These are phyloP conservation scores for Choloepus hoffmanni DNA, from an alignment of 2,113 vertebrate species.

Conservation along the genomic window DNA sequence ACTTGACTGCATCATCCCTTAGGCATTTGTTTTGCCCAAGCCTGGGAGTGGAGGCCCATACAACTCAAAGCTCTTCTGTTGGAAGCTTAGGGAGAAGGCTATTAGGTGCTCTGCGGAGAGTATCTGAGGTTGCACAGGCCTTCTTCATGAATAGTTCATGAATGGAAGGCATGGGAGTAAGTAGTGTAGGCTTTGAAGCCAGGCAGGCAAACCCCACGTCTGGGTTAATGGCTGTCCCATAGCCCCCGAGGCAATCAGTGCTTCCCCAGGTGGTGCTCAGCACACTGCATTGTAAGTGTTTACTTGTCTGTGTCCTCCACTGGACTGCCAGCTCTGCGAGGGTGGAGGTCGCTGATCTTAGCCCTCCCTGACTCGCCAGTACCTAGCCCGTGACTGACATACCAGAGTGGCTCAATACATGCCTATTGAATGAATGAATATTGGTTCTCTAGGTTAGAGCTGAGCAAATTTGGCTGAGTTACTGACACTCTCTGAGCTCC, in stretches of 20 bases:
- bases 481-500: background rate
- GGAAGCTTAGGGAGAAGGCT: background rate
- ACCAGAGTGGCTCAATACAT: no score
- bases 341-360: no score
- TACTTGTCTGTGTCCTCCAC: background rate
- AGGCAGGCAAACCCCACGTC: no score
- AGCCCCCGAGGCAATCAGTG: background rate
- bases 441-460: background rate
- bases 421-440: background rate
- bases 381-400: background rate
- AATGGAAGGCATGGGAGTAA: background rate
- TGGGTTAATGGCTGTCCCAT: no score
- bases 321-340: fast-evolving
- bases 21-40: background rate
- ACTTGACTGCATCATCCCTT: background rate
- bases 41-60: background rate
- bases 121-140: background rate
- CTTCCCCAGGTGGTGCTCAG: no score
- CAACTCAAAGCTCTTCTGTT: background rate
- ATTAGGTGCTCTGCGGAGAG: background rate
- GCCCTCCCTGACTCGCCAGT: fast-evolving
- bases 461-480: background rate
- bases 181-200: background rate
- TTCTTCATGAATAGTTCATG: background rate
- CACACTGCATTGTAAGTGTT: background rate